Evolutionary conservation across 1,140 invertebrate genomes (phyloP), one percentile per base, ranked within the genome.

Genomic region (Aphaenogaster floridana): DNA sequence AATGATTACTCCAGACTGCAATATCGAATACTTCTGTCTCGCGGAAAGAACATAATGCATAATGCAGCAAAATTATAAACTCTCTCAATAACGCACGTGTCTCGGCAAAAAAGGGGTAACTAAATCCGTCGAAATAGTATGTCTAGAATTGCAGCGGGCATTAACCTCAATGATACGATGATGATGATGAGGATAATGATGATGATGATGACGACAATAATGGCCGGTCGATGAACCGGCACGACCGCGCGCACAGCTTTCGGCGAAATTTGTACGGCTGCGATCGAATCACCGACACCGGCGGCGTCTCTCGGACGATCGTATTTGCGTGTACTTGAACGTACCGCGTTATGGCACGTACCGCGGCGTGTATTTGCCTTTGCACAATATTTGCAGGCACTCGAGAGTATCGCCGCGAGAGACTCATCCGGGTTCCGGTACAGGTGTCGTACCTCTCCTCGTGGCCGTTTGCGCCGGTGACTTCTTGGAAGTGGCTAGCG

Each of bases 311-410:
- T 50, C 68, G 68, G 11, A 5, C 54, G 80, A 72, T 83, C 50
- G 68, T 74, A 68, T 83, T 83, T 74, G 80, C 80, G 80, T 48
- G 80, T 84, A 68, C 54, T 84, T 48, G 78, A 84, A 74, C 45
- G 63, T 39, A 64, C 52, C 59, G 21, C 81, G 61, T 83, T 68
- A 71, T 80, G 84, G 72, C 79, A 69, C 64, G 63, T 57, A 68
- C 17, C 36, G 17, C 39, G 64, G 34, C 69, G 54, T 48, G 77
- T 86, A 48, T 78, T 88, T 88, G 77, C 84, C 66, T 76, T 76
- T 76, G 72, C 72, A 76, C 63, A 89, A 89, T 89, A 89, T 89
- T 89, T 89, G 78, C 85, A 28, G 57, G 57, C 64, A 86, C 84
- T 71, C 63, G 50, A 66, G 52, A 34, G 66, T 76, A 74, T 54